phyloP scores from a whole-genome alignment of 2,888 invertebrate genomes.

The Lumbricus terrestris region DNA sequence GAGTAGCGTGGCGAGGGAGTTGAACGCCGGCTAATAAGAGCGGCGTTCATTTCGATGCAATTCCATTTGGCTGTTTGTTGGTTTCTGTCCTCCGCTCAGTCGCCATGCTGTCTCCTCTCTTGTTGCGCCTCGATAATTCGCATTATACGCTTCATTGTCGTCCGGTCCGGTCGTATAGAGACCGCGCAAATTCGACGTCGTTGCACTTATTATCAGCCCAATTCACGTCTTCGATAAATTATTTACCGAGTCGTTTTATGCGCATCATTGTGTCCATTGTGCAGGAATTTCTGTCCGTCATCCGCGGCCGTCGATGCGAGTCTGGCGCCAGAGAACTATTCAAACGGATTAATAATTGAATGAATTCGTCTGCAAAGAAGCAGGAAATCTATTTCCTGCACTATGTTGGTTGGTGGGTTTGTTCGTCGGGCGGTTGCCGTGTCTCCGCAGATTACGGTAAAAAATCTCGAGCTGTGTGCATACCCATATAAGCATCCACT shows the following conservation, averaged over 20 bases:
- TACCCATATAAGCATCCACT: no score
- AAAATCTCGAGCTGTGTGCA: background rate
- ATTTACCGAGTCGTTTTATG: background rate
- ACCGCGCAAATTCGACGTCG: background rate
- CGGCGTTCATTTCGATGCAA: background rate
- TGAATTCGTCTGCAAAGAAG: background rate
- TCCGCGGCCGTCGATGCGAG: background rate
- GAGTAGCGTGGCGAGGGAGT: no score
- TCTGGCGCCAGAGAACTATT: background rate
- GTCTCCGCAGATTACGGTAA: background rate
- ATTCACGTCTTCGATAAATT: constrained; percentile 3
- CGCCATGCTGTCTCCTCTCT: background rate
- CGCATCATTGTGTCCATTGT: background rate
- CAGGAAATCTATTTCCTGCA: background rate
- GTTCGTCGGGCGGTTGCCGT: no score
- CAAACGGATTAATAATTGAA: constrained; percentile 3
- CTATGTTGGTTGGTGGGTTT: background rate
- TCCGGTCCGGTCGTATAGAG: background rate
- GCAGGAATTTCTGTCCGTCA: background rate
- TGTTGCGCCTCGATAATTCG: background rate
- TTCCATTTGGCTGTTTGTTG: background rate
- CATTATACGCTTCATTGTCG: background rate
- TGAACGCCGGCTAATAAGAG: background rate
- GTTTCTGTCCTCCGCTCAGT: background rate
- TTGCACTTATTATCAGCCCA: background rate